A percentile compares a stretch with the other conserved stretches of the same genome.
Evolutionary conservation across 2,113 vertebrate species (phyloP).

Genomic region (Paralichthys olivaceus): DNA sequence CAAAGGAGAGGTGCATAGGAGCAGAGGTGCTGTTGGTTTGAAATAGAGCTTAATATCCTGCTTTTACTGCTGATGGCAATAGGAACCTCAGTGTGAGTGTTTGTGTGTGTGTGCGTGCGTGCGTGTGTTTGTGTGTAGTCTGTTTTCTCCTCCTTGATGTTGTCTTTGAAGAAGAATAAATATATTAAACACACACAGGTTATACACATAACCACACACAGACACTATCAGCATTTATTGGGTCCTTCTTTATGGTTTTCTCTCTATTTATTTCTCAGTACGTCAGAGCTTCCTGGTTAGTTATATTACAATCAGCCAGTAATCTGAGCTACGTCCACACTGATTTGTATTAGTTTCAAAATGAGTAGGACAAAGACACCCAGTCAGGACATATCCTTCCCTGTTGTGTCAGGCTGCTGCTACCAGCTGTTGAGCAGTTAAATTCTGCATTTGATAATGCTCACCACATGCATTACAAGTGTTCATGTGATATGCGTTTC

Average conservation of each 20-base stretch:
- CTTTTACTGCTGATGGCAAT: constrained; percentile 67
- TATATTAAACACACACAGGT: constrained; percentile 43
- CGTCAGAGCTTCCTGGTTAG: neutral
- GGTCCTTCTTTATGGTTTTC: neutral
- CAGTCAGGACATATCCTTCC: neutral
- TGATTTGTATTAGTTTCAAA: neutral
- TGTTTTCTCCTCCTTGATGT: constrained; percentile 46
- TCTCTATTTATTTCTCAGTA: neutral
- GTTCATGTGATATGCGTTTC: neutral
- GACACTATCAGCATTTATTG: constrained; percentile 10
- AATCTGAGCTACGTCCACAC: too few species aligned
- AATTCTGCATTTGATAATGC: neutral
- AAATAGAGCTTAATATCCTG: constrained; percentile 75
- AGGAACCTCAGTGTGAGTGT: constrained; percentile 32
- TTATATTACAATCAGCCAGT: neutral
- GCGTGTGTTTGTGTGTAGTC: neutral
- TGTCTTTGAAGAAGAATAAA: constrained; percentile 45
- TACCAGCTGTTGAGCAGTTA: neutral
- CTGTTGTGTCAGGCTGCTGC: neutral
- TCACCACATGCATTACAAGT: neutral
- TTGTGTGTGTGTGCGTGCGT: constrained; percentile 16
- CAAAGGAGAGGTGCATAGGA: constrained; percentile 62
- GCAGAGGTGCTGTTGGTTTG: constrained; percentile 72
- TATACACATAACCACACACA: constrained; percentile 14
- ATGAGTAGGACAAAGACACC: neutral